Conservation (phyloP, 92 coral and sea anemone species). For the Meandrina meandrites region DNA sequence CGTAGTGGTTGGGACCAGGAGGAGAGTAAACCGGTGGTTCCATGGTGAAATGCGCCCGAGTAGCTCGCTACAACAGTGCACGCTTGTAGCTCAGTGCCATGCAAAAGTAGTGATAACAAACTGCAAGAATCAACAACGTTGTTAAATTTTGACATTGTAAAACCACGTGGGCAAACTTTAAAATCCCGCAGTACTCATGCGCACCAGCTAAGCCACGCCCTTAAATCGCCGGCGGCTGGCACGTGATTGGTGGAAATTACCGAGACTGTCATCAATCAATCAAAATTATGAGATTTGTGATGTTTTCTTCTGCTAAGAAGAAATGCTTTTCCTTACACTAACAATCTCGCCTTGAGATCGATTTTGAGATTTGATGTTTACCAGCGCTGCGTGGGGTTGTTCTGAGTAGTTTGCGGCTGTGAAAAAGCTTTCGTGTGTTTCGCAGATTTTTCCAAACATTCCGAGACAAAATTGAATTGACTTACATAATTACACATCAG, state of each 20-base stretch:
- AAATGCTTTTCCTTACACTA: constrained; percentile 26
- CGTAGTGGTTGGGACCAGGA: constrained; percentile 50
- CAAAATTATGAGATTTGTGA: constrained; percentile 72
- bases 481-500: constrained; percentile 66
- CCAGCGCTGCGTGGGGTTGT: neutral
- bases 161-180: constrained; percentile 84
- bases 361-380: constrained; percentile 23
- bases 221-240: neutral
- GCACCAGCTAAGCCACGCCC: constrained; percentile 62
- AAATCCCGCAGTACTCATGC: constrained; percentile 52
- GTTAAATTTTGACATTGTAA: constrained; percentile 89
- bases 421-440: constrained; percentile 31
- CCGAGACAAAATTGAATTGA: constrained; percentile 64
- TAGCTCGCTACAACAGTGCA: neutral
- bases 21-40: constrained; percentile 75
- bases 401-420: neutral
- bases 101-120: constrained; percentile 77
- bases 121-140: constrained; percentile 90
- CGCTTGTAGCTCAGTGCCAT: constrained; percentile 23
- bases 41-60: constrained; percentile 34
- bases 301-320: constrained; percentile 37
- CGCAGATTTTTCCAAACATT: constrained; percentile 55
- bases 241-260: constrained; percentile 57
- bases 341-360: neutral
- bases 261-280: constrained; percentile 65